phyloP scores from a whole-genome alignment of 2,113 vertebrate species.

The Bettongia penicillata region DNA sequence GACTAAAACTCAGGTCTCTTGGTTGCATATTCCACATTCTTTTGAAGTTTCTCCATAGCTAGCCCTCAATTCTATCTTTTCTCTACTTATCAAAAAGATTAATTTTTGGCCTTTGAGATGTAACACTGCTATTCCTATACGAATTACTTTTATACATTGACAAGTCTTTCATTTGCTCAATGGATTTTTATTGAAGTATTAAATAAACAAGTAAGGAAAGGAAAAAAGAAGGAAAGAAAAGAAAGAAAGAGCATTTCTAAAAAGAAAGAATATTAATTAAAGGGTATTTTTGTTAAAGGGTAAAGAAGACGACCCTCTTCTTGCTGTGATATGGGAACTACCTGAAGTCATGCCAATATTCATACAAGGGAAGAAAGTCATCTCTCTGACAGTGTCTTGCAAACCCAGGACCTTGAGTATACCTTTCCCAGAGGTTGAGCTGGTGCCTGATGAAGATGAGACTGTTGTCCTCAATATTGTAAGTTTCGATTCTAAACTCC shows the following conservation, averaged over 20 bases:
- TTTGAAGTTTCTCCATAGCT: neutral
- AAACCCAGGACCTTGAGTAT: constrained; percentile 1
- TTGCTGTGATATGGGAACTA: constrained; percentile 79
- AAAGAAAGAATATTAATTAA: neutral
- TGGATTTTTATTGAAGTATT: constrained; percentile 61
- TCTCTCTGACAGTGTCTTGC: constrained; percentile 62
- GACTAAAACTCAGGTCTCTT: neutral
- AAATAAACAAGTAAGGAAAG: neutral
- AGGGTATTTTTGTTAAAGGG: constrained; percentile 71
- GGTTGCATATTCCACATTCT: neutral
- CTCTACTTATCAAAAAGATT: neutral
- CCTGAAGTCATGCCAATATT: constrained; percentile 70
- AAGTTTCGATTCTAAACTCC: constrained; percentile 44
- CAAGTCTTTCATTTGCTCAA: neutral
- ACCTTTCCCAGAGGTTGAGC: constrained; percentile 76
- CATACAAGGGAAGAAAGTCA: constrained; percentile 53
- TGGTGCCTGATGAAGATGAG: constrained; percentile 47
- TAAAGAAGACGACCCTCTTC: constrained; percentile 68
- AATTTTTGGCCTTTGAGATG: neutral
- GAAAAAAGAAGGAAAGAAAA: neutral
- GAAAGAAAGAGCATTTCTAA: neutral
- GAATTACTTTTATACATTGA: neutral
- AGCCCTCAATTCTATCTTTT: neutral
- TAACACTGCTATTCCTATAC: neutral
- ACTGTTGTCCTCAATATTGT: constrained; percentile 23